Evolutionary conservation across 2,888 invertebrate genomes (phyloP).

Genomic region (Aradus depressus): DNA sequence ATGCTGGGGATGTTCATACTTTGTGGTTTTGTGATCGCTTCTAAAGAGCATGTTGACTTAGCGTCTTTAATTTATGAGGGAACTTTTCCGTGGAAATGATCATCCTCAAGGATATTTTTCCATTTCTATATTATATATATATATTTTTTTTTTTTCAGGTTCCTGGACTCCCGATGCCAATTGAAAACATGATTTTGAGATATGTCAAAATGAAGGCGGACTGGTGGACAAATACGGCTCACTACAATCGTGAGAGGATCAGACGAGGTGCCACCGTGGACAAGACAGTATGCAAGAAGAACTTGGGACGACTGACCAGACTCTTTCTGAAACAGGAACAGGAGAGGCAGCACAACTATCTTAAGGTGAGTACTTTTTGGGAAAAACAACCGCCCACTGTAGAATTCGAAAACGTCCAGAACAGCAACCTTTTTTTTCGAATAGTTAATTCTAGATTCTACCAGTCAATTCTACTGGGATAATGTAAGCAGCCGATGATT

Average conservation of each 20-base stretch:
- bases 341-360: conserved; percentile 96
- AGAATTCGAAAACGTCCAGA: background rate
- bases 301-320: conserved; percentile 92
- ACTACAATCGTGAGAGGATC: conserved; percentile 97
- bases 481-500: too few species aligned
- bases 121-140: background rate
- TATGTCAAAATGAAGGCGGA: conserved; percentile 99
- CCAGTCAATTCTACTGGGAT: too few species aligned
- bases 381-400: too few species aligned
- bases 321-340: conserved; percentile 95
- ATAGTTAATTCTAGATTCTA: too few species aligned
- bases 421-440: too few species aligned
- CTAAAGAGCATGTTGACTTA: too few species aligned
- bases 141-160: conserved; percentile 45
- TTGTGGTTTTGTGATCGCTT: too few species aligned
- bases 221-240: conserved; percentile 99
- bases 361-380: conserved; percentile 56
- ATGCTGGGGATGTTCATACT: too few species aligned
- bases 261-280: conserved; percentile 99
- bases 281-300: conserved; percentile 99
- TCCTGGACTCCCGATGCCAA: conserved; percentile 95
- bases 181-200: conserved; percentile 99
- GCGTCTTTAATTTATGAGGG: too few species aligned
- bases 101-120: too few species aligned
- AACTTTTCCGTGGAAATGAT: too few species aligned